phyloP scores from a whole-genome alignment of 2,113 vertebrate genomes.

The Podarcis raffonei region DNA sequence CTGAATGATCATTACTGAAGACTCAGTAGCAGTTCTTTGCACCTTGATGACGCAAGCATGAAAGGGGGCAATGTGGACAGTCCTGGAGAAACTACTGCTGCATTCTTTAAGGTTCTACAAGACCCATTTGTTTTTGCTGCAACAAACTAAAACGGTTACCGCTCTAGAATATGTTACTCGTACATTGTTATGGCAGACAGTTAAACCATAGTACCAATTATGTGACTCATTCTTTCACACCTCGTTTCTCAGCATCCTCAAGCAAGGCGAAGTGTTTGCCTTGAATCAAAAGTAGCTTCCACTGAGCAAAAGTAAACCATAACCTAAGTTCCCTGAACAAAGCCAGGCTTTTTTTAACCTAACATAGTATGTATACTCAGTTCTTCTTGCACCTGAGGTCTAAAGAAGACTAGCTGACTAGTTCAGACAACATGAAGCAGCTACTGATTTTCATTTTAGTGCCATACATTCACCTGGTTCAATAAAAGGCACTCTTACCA shows the following conservation, averaged over 20 bases:
- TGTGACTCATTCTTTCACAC: slow-evolving; percentile 1
- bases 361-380: background rate
- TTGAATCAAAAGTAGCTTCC: background rate
- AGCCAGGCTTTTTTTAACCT: background rate
- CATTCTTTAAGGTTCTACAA: background rate
- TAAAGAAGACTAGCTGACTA: background rate
- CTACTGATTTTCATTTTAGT: background rate
- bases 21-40: background rate
- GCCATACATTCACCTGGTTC: background rate
- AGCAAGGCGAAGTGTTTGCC: background rate
- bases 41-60: background rate
- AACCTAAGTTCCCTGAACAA: background rate
- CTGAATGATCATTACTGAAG: background rate
- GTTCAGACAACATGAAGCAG: background rate
- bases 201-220: background rate
- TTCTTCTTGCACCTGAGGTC: background rate
- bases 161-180: background rate
- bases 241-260: background rate
- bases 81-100: background rate
- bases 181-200: background rate
- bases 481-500: background rate
- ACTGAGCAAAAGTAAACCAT: background rate
- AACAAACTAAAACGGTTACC: background rate
- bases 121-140: background rate
- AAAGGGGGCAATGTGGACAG: background rate